These are phyloP conservation scores for Pachyramphus minor DNA, from an alignment of 2,113 vertebrate genomes.

Conservation along the genomic window DNA sequence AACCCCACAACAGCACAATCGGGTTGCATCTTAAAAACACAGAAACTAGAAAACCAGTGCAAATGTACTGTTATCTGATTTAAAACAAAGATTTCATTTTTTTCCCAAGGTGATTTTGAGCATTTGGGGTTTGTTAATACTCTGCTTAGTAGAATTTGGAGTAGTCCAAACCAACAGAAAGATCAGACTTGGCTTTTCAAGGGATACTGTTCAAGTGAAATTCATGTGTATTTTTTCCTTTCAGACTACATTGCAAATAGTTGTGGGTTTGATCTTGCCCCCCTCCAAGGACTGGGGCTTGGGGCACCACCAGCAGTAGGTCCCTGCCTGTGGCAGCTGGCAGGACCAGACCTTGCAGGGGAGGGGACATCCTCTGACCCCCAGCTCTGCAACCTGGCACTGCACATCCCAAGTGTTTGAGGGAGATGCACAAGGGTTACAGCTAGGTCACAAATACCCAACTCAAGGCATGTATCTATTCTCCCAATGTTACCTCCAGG, in stretches of 20 bases:
- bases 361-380: not conserved
- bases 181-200: not conserved
- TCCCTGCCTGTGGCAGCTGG: not conserved
- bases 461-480: not conserved
- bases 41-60: not conserved
- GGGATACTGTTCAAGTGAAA: not conserved
- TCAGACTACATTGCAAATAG: not conserved
- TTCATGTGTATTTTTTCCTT: not conserved
- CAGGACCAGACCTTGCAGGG: not conserved
- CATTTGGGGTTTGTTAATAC: not conserved
- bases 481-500: slow-evolving; percentile 67
- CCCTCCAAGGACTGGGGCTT: not conserved
- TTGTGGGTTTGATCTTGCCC: not conserved
- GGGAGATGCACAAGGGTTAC: not conserved
- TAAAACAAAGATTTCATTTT: not conserved
- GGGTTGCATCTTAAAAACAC: not conserved
- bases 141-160: not conserved
- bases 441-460: not conserved
- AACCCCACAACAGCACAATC: not conserved
- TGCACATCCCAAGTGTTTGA: not conserved
- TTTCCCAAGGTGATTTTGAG: not conserved
- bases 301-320: not conserved
- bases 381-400: not conserved
- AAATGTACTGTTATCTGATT: not conserved
- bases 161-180: not conserved